phyloP scores from a whole-genome alignment of 1,140 invertebrate species.

The Philopotamus ludificatus region DNA sequence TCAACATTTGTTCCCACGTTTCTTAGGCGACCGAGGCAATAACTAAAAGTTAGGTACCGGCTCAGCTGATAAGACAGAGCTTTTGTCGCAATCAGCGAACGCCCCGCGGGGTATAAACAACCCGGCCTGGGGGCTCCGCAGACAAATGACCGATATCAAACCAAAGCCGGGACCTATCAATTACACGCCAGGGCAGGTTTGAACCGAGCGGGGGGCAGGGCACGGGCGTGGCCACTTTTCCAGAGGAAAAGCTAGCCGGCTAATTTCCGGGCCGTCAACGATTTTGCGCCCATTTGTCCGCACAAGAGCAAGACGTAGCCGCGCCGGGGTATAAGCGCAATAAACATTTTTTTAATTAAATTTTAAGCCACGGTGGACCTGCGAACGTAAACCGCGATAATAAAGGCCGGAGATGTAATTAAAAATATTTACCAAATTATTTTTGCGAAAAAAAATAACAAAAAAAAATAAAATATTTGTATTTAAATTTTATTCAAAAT shows the following conservation, averaged over 20 bases:
- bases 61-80: neutral
- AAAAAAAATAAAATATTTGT: too few relatives aligned
- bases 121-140: neutral
- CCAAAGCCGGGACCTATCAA: slow-evolving; percentile 29
- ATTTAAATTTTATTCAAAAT: too few relatives aligned
- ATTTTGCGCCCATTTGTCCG: slow-evolving; percentile 5
- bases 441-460: too few relatives aligned
- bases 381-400: too few relatives aligned
- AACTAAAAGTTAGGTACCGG: neutral
- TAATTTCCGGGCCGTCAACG: slow-evolving; percentile 15
- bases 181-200: slow-evolving; percentile 2
- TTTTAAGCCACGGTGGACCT: neutral
- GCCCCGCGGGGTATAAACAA: neutral
- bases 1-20: too few relatives aligned
- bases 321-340: neutral
- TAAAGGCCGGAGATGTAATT: too few relatives aligned
- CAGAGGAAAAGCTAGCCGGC: neutral
- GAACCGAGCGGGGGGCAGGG: neutral
- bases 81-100: slow-evolving; percentile 1
- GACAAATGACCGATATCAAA: slow-evolving; percentile 37
- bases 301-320: neutral
- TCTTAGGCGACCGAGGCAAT: too few relatives aligned
- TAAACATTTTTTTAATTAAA: neutral
- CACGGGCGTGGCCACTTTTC: neutral
- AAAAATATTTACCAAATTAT: too few relatives aligned